phyloP scores from a whole-genome alignment of 1,140 invertebrate species.

The Hypsibius dujardini region DNA sequence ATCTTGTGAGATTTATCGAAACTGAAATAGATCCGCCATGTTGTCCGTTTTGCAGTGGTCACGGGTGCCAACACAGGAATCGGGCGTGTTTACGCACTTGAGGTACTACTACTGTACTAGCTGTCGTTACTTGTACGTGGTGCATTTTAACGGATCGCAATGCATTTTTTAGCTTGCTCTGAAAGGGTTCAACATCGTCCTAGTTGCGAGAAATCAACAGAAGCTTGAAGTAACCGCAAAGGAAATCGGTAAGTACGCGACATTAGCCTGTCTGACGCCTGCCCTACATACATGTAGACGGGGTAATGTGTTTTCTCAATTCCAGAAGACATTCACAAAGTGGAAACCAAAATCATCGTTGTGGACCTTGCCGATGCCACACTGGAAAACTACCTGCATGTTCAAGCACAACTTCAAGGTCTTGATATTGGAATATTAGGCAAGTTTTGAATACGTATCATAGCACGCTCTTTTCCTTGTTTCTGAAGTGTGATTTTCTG shows the following conservation, averaged over 20 bases:
- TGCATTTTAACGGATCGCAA: neutral
- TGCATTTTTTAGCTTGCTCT: conserved; percentile 46
- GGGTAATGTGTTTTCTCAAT: conserved; percentile 22
- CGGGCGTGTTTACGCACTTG: neutral
- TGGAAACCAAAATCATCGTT: conserved; percentile 59
- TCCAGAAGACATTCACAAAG: conserved; percentile 49
- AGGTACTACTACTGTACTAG: neutral
- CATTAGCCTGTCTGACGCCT: too few species aligned
- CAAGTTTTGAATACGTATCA: conserved; percentile 21
- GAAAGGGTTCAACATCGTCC: conserved; percentile 60
- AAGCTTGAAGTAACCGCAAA: conserved; percentile 62
- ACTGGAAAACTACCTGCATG: conserved; percentile 52
- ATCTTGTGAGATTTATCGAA: too few species aligned
- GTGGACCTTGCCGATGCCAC: conserved; percentile 56
- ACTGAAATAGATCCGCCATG: neutral
- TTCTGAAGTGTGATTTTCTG: too few species aligned
- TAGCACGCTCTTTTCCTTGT: too few species aligned
- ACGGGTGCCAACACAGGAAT: conserved; percentile 17
- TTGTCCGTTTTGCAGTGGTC: neutral
- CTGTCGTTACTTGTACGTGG: too few species aligned
- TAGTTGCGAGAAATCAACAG: conserved; percentile 62
- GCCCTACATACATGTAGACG: too few species aligned
- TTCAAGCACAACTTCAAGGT: conserved; percentile 49
- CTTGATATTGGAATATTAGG: conserved; percentile 72
- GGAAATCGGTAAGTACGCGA: conserved; percentile 49